phyloP scores from a whole-genome alignment of 2,113 vertebrate genomes.

The Caranx ignobilis region DNA sequence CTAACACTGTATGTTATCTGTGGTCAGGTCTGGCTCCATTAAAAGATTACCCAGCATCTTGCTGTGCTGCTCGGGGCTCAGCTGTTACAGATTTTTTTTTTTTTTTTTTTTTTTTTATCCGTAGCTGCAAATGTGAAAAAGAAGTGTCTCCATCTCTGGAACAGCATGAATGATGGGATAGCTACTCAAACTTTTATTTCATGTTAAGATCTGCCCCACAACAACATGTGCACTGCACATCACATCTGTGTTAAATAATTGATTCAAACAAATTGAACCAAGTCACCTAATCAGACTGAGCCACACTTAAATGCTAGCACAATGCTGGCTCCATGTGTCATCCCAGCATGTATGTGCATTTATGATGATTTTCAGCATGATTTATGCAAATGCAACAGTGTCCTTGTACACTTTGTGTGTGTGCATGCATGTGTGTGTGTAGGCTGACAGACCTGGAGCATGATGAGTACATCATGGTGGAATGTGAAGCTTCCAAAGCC shows the following conservation, averaged over 20 bases:
- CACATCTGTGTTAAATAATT: not conserved
- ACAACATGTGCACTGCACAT: slow-evolving; percentile 8
- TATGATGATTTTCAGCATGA: not conserved
- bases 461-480: slow-evolving; percentile 69
- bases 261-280: not conserved
- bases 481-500: slow-evolving; percentile 72
- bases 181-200: not conserved
- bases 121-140: not conserved
- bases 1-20: slow-evolving; percentile 32
- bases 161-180: slow-evolving; percentile 23
- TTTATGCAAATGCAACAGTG: slow-evolving; percentile 34
- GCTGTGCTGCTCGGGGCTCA: not conserved
- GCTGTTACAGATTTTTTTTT: slow-evolving; percentile 14
- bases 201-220: slow-evolving; percentile 16
- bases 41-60: slow-evolving; percentile 18
- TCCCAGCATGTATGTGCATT: not conserved
- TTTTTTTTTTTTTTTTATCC: too few species aligned
- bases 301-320: slow-evolving; percentile 21
- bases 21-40: not conserved
- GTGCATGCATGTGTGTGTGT: slow-evolving; percentile 28
- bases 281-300: not conserved
- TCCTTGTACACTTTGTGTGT: slow-evolving; percentile 18
- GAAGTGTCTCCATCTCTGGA: not conserved
- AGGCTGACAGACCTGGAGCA: slow-evolving; percentile 44
- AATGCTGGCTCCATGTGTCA: not conserved